Evolutionary conservation across 2,797 vertebrate genomes (phyloP), one percentile per base, ranked within the genome.

Genomic region (Pelodytes ibericus): DNA sequence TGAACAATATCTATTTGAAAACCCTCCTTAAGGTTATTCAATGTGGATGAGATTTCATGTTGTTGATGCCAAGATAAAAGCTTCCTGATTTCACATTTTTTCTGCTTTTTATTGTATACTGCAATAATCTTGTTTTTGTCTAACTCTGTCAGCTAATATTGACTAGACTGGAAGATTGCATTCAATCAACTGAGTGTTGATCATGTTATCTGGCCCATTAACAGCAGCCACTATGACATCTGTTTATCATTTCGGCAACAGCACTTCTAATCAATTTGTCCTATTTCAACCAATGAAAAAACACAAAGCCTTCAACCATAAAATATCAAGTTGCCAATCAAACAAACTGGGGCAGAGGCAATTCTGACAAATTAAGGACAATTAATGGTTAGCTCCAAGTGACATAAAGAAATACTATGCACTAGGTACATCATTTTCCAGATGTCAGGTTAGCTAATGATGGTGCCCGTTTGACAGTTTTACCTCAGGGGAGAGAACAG

Each of bases 371-470:
- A 72, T 18, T 59, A 20, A 27, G 56, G 62, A 57, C 51, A 73
- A 51, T 49, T 18, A n/a, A 51, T 47, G 49, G 20, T 62, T 51
- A 30, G 2, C 4, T 66, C 39, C 39, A 20, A 7, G 7, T 49
- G 31, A 30, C n/a, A 8, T 44, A 67, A 31, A 30, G 41, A 13
- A 27, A 26, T n/a, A 5, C n/a, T 5, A 49, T 51, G 49, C 39
- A 62, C 41, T 53, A 30, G 62, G 15, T 56, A 47, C 25, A 61
- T 68, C 62, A 68, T 31, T 73, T 47, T 64, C 26, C 60, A 77
- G 59, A 71, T 71, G 76, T 67, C 63, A 73, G 69, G 72, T 72
- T 66, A 53, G 75, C 62, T 72, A 77, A 77, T 72, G 68, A 71
- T 65, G 75, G 68, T 66, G 62, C n/a, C 51, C 20, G 10, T 44